Evolutionary conservation across 2,888 invertebrate genomes (phyloP).

Genomic region (Parthenolecanium corni): DNA sequence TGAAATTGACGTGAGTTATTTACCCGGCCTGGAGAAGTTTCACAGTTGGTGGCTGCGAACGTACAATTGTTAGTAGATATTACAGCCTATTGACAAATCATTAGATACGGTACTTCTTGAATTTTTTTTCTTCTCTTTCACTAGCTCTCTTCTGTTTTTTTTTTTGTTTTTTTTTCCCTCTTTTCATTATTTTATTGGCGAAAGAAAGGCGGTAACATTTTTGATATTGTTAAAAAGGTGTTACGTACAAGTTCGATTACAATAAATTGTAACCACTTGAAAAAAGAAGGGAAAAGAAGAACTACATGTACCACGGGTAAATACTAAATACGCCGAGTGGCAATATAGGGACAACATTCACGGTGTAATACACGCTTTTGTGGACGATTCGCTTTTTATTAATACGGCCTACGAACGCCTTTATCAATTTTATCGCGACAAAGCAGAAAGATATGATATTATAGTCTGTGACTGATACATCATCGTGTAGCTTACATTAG

Average conservation of each 20-base stretch:
- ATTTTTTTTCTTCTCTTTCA: not conserved
- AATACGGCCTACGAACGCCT: too few species aligned
- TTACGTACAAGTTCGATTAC: conserved; percentile 1
- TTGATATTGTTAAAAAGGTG: conserved; percentile 16
- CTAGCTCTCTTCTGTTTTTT: too few species aligned
- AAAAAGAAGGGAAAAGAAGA: not conserved
- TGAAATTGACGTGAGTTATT: conserved; percentile 29
- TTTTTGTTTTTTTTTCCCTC: too few species aligned
- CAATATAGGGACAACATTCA: too few species aligned
- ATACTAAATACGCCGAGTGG: too few species aligned
- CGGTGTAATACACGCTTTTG: too few species aligned
- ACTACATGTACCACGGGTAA: too few species aligned
- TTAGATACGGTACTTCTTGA: conserved; percentile 25
- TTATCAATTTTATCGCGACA: too few species aligned
- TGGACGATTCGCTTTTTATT: too few species aligned
- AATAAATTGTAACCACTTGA: not conserved
- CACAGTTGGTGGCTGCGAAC: conserved; percentile 17
- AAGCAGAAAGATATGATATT: too few species aligned
- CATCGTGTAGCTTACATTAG: too few species aligned
- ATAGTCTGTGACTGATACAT: too few species aligned
- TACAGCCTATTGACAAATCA: conserved; percentile 24
- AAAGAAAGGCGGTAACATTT: conserved; percentile 6
- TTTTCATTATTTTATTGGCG: not conserved
- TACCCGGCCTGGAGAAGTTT: conserved; percentile 18
- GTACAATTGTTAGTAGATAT: conserved; percentile 22